These are phyloP conservation scores for Carcharodon carcharias DNA, from an alignment of 2,797 vertebrate species.

Conservation along the genomic window DNA sequence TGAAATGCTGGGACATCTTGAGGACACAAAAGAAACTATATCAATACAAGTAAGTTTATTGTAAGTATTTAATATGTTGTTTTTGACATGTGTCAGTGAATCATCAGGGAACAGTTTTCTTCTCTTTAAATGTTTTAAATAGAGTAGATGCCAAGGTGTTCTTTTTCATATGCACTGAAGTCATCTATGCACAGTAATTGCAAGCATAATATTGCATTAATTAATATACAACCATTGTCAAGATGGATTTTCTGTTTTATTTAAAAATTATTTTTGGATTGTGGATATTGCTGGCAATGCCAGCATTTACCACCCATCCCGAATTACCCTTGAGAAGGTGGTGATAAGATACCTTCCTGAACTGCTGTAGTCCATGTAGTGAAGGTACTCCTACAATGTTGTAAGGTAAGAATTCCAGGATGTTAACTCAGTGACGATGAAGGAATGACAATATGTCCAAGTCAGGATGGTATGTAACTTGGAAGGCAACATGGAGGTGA, in stretches of 20 bases:
- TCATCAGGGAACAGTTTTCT: background rate
- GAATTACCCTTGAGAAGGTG: background rate
- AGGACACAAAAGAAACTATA: background rate
- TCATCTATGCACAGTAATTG: background rate
- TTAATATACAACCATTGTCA: background rate
- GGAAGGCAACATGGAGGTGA: background rate
- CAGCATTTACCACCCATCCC: background rate
- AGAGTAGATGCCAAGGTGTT: background rate
- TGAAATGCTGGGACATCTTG: background rate
- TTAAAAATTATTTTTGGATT: background rate
- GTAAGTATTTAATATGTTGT: background rate
- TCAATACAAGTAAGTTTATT: background rate
- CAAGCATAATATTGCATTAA: background rate
- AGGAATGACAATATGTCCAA: background rate
- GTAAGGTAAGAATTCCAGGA: background rate
- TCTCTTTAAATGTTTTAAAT: background rate
- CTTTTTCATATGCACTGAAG: background rate
- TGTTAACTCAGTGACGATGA: background rate
- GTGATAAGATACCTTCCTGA: background rate
- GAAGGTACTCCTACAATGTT: background rate
- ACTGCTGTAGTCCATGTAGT: background rate
- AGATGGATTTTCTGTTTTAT: background rate
- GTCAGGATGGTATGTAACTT: background rate
- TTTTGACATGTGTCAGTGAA: background rate
- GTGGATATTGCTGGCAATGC: background rate